phyloP scores from a whole-genome alignment of 2,797 vertebrate species.

The Acipenser ruthenus region DNA sequence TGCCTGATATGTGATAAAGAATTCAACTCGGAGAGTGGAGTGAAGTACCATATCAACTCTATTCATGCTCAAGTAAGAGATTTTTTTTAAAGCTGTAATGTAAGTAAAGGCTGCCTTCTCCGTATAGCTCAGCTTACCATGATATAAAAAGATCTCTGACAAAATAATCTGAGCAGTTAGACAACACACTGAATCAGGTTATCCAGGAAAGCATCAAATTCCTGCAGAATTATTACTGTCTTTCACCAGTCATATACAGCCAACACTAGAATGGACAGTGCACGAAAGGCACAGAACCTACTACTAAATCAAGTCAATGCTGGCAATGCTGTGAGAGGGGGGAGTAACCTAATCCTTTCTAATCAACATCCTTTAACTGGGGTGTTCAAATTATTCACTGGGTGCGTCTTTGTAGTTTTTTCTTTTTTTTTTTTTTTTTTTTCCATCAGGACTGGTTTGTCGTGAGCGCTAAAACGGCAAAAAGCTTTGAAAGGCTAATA shows the following conservation, averaged over 20 bases:
- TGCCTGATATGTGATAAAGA: constrained; percentile 90
- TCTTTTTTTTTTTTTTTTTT: constrained; percentile 24
- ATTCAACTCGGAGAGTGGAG: constrained; percentile 89
- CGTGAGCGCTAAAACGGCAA: constrained; percentile 72
- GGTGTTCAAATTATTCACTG: too few relatives aligned
- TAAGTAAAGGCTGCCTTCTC: too few relatives aligned
- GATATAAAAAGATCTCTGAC: neutral
- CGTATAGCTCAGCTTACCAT: neutral
- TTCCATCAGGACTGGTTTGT: constrained; percentile 83
- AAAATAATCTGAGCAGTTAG: too few relatives aligned
- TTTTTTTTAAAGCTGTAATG: neutral
- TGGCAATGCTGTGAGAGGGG: too few relatives aligned
- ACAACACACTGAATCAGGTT: too few relatives aligned
- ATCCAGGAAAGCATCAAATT: neutral
- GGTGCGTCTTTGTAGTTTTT: constrained; percentile 4
- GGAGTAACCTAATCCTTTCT: too few relatives aligned
- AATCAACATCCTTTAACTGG: too few relatives aligned
- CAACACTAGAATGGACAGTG: too few relatives aligned
- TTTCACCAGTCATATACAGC: too few relatives aligned
- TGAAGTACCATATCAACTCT: constrained; percentile 94
- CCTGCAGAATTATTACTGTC: neutral
- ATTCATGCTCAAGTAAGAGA: constrained; percentile 79
- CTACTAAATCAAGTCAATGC: too few relatives aligned
- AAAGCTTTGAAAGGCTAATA: constrained; percentile 76
- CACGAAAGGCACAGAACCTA: too few relatives aligned